Percentiles rank a stretch among this genome's conserved stretches.
Conservation (phyloP, 2,797 vertebrate species). For the Leptatherina wallacei region DNA sequence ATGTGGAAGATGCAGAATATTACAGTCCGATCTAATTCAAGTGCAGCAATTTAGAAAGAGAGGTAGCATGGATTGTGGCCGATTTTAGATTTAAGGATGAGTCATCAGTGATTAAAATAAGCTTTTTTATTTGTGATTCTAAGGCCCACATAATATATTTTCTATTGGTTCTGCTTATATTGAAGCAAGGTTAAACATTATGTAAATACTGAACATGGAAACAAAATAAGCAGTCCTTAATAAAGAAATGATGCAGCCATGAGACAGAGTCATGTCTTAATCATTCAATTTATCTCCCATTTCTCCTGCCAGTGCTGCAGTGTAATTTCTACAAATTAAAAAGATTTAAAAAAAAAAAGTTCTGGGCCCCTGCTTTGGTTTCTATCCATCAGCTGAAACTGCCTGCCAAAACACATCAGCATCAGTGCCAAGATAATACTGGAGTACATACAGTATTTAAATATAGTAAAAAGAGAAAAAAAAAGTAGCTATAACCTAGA, state of each 20-base stretch:
- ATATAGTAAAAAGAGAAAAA: neutral
- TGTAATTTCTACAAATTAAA: conserved; percentile 39
- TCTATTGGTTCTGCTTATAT: conserved; percentile 1
- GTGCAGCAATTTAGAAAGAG: conserved; percentile 2
- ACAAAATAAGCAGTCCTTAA: neutral
- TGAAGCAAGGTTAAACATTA: conserved; percentile 4
- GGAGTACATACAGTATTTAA: conserved; percentile 11
- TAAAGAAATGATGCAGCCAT: conserved; percentile 1
- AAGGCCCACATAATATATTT: neutral
- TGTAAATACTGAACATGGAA: neutral
- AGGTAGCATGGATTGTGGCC: neutral
- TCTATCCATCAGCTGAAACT: conserved; percentile 30
- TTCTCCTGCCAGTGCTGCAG: conserved; percentile 17
- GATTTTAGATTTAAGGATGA: conserved; percentile 22
- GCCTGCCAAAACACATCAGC: conserved; percentile 31
- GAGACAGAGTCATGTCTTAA: conserved; percentile 24
- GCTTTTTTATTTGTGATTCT: conserved; percentile 23
- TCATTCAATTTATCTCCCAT: conserved; percentile 25
- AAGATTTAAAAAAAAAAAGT: conserved; percentile 8
- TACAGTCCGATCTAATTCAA: neutral
- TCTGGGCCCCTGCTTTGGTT: conserved; percentile 27
- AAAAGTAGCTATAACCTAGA: neutral
- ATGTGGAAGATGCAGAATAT: neutral
- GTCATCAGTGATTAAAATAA: conserved; percentile 2
- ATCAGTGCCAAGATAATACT: conserved; percentile 7